Base-by-base conservation (phyloP, 2,113 vertebrate genomes). In the Cyprinus carpio region DNA sequence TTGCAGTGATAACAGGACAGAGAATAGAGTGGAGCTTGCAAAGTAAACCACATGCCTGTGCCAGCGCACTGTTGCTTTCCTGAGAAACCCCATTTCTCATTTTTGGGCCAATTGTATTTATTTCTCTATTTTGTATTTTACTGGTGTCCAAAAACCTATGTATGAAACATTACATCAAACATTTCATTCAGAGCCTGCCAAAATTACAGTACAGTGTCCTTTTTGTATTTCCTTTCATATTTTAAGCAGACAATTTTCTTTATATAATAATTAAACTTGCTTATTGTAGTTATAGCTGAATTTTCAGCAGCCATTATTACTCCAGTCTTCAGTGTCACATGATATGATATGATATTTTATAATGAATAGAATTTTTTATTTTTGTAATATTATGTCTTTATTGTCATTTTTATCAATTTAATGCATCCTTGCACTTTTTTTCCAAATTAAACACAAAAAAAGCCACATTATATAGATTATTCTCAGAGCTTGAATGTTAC, bases 1-100 rank as follows among this genome's bases (percentile, higher is more conserved):
- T 83, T 72, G 20, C 27, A 72, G 67, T 72, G 81, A 83, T 83
- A 82, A 82, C 81, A 82, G 81, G 49, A 82, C 81, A 34, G 67
- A 49, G 81, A 82, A 82, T 56, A 25, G 29, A 83, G 65, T 11
- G 25, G 16, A 51, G 62, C 79, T 81, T 51, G 79, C 16, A 67
- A 81, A 81, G 79, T 69, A 81, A 81, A 81, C 43, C 79, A 0
- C 18, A 81, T 34, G 79, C 16, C 0, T 67, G 43, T 81, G 79
- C 79, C 79, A 81, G 43, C 0, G 20, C 10, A 40, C 46, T 81
- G 10, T 20, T 51, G 43, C 16, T 69, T 64, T 69, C 62, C 18
- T 69, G 43, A 31, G 43, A 51, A 69, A 81, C 60, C 62, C 40
- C 27, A 81, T 29, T 31, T 69, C 40, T 67, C 43, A 31, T 31